Evolutionary conservation across 92 coral and sea anemone genomes (phyloP).

Genomic region (Zoanthus solanderi): DNA sequence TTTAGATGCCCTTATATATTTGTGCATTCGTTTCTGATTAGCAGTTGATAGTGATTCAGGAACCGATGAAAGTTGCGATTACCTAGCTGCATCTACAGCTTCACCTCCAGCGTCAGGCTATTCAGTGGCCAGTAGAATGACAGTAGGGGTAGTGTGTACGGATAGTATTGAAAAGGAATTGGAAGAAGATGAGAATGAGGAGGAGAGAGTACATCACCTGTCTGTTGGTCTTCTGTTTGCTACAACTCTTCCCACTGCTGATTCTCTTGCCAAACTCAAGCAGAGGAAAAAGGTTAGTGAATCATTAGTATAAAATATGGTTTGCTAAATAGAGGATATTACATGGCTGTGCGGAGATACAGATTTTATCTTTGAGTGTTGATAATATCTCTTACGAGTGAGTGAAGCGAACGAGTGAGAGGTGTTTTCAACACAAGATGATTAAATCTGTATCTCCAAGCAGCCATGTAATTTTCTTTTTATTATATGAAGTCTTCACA

Average conservation of each 20-base stretch:
- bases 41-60: constrained; percentile 97
- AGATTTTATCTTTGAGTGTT: no score
- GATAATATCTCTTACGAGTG: no score
- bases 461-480: no score
- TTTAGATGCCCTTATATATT: not conserved
- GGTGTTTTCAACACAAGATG: no score
- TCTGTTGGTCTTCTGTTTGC: constrained; percentile 83
- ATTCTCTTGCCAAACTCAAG: constrained; percentile 82
- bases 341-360: no score
- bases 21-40: not conserved
- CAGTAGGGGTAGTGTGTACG: constrained; percentile 79
- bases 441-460: no score
- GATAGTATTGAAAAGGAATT: constrained; percentile 56
- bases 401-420: no score
- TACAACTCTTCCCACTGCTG: constrained; percentile 85
- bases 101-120: constrained; percentile 97
- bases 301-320: not conserved
- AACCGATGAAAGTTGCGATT: constrained; percentile 93
- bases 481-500: no score
- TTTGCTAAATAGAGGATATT: not conserved
- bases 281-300: constrained; percentile 88
- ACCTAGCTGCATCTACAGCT: constrained; percentile 75
- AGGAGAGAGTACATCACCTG: constrained; percentile 74
- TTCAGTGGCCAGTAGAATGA: constrained; percentile 90
- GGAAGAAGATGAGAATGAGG: constrained; percentile 40